These are phyloP conservation scores for Oscheius sp. DNA, from an alignment of 2,888 invertebrate species.

Conservation along the genomic window DNA sequence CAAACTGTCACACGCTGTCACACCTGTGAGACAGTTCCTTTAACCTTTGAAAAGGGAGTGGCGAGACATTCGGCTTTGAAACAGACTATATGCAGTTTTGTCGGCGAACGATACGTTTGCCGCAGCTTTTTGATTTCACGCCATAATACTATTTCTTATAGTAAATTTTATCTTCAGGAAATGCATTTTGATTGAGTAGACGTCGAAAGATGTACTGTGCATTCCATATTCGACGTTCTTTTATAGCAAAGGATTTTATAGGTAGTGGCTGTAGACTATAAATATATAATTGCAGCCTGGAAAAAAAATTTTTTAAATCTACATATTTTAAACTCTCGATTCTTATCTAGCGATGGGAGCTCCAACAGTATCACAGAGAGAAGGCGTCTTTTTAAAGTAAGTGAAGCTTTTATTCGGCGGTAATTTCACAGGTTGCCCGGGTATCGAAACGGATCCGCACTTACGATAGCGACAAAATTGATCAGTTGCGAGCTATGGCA, in stretches of 20 bases:
- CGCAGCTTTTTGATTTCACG: too few relatives aligned
- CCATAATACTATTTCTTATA: too few relatives aligned
- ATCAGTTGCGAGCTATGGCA: slow-evolving; percentile 60
- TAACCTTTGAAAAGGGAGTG: too few relatives aligned
- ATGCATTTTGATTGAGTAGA: too few relatives aligned
- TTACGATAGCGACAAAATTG: slow-evolving; percentile 63
- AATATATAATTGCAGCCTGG: neutral
- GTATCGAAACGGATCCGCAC: slow-evolving; percentile 39
- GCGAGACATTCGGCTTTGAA: too few relatives aligned
- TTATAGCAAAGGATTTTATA: neutral
- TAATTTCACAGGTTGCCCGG: slow-evolving; percentile 25
- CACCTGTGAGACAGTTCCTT: too few relatives aligned
- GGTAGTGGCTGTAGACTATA: neutral
- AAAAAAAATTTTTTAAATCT: neutral
- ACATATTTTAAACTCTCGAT: neutral
- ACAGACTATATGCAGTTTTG: too few relatives aligned
- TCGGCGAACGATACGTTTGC: too few relatives aligned
- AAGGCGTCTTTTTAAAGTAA: neutral
- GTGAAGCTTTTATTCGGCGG: neutral
- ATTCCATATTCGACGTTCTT: neutral
- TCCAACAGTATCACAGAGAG: neutral
- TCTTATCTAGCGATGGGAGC: neutral
- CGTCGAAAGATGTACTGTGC: neutral
- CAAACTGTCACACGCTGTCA: too few relatives aligned
- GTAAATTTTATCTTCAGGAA: too few relatives aligned